Evolutionary conservation across 92 coral and sea anemone species (phyloP).

Genomic region (Pocillopora meandrina): DNA sequence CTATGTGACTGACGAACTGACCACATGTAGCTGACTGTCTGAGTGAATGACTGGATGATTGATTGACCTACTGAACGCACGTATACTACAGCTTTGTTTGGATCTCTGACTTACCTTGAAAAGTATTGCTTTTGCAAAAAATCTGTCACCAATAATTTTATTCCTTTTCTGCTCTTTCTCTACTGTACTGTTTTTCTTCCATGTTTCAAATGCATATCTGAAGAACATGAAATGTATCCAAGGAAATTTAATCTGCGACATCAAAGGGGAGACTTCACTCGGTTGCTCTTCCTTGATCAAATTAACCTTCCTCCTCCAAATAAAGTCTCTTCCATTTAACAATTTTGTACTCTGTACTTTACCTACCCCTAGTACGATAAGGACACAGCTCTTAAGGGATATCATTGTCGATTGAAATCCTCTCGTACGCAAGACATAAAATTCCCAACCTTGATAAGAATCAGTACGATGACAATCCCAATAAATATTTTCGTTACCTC

Average conservation of each 20-base stretch:
- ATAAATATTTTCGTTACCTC: not conserved
- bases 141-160: conserved; percentile 9
- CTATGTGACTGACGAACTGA: no score
- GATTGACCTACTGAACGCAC: not conserved
- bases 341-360: no score
- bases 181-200: conserved; percentile 25
- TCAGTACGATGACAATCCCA: not conserved
- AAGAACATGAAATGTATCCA: not conserved
- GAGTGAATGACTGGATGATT: no score
- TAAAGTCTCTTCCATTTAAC: no score
- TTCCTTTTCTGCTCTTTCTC: conserved; percentile 10
- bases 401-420: no score
- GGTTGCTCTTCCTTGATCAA: no score
- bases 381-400: no score
- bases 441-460: not conserved
- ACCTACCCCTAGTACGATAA: no score
- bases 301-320: no score
- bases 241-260: not conserved
- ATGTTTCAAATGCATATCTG: conserved; percentile 30
- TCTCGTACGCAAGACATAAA: no score
- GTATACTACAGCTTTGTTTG: not conserved
- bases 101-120: conserved; percentile 6
- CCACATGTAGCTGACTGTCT: no score
- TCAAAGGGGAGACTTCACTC: no score
- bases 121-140: conserved; percentile 12